phyloP scores from a whole-genome alignment of 2,797 vertebrate species.

The Enteromius treurensis region DNA sequence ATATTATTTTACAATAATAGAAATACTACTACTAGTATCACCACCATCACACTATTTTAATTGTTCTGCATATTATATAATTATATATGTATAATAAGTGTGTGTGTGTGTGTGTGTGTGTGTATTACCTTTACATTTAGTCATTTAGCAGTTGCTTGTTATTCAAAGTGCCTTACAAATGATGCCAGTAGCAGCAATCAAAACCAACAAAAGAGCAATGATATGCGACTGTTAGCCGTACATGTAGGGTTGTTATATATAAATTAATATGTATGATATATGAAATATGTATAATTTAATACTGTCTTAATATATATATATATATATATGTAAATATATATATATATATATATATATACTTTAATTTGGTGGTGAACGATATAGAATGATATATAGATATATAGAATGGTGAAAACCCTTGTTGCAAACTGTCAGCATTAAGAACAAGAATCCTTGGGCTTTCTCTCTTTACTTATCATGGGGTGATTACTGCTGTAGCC shows the following conservation, averaged over 20 bases:
- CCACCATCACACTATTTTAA: neutral
- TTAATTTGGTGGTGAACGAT: neutral
- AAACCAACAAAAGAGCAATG: neutral
- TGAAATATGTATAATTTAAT: neutral
- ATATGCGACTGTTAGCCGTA: neutral
- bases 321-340: too few species aligned
- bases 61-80: neutral
- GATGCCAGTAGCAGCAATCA: neutral
- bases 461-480: slow-evolving; percentile 68
- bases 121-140: too few species aligned
- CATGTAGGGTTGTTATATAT: too few species aligned
- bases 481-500: slow-evolving; percentile 68
- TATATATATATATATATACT: neutral
- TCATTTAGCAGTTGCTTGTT: too few species aligned
- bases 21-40: neutral
- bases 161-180: too few species aligned
- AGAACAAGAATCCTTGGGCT: slow-evolving; percentile 56
- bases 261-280: too few species aligned
- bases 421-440: slow-evolving; percentile 12
- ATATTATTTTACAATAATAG: neutral
- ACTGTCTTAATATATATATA: too few species aligned
- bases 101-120: too few species aligned
- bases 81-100: neutral
- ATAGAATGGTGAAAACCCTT: neutral
- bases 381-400: neutral